Percentiles rank a stretch among this genome's conserved stretches.
Conservation (phyloP, 2,888 invertebrate species). For the Athetis lepigone region DNA sequence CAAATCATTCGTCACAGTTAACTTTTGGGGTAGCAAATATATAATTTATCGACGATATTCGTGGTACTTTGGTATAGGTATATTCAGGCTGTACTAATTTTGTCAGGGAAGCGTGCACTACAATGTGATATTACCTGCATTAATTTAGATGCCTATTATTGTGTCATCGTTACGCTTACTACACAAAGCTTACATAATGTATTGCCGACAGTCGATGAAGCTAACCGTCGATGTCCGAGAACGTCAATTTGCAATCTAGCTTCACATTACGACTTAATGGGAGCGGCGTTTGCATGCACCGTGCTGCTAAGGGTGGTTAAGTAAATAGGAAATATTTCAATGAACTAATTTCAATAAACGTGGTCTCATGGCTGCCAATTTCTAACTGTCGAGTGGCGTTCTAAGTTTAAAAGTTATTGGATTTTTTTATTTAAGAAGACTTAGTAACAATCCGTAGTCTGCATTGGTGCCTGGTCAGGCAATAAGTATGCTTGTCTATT, state of each 20-base stretch:
- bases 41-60: slow-evolving; percentile 53
- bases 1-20: slow-evolving; percentile 69
- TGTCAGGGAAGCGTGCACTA: not conserved
- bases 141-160: slow-evolving; percentile 3
- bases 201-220: slow-evolving; percentile 11
- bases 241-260: slow-evolving; percentile 42
- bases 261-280: slow-evolving; percentile 25
- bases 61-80: slow-evolving; percentile 2
- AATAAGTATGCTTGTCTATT: no score
- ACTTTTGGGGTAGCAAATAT: slow-evolving; percentile 64
- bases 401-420: not conserved
- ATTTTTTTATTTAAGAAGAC: no score
- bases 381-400: not conserved
- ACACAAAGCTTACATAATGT: not conserved
- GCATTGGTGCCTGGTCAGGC: no score
- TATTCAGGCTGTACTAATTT: not conserved
- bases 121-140: not conserved
- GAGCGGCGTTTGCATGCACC: slow-evolving; percentile 10
- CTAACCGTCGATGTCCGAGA: slow-evolving; percentile 6
- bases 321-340: slow-evolving; percentile 1
- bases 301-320: not conserved
- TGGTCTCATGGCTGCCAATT: no score
- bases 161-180: not conserved
- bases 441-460: no score
- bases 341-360: not conserved